Evolutionary conservation across 2,113 vertebrate species (phyloP).

Genomic region (Pterocles burchelli): DNA sequence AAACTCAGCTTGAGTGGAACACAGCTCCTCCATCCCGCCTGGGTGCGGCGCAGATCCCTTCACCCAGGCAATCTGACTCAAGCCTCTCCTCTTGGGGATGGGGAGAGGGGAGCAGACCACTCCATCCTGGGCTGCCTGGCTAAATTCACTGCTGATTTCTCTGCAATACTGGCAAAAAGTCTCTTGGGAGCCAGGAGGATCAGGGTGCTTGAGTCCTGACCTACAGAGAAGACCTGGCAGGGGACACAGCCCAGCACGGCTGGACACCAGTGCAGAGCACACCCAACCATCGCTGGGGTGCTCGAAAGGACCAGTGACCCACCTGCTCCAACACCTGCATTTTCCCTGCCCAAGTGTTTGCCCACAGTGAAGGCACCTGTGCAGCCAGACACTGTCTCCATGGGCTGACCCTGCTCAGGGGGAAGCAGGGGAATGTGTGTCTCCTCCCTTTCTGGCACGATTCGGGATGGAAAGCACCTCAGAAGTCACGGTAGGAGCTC

Average conservation of each 20-base stretch:
- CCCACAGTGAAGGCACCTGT: neutral
- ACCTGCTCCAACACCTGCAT: neutral
- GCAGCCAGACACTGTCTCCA: neutral
- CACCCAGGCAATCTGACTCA: neutral
- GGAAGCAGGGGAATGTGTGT: neutral
- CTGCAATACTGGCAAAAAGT: neutral
- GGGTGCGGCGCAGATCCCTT: neutral
- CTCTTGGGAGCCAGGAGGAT: neutral
- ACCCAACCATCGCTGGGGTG: neutral
- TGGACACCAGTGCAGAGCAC: neutral
- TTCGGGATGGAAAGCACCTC: neutral
- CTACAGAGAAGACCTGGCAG: neutral
- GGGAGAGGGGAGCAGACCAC: neutral
- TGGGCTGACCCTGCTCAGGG: too few species aligned
- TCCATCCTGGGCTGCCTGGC: neutral
- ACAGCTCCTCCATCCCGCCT: neutral
- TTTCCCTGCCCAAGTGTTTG: neutral
- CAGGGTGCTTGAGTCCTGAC: neutral
- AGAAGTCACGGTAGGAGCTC: neutral
- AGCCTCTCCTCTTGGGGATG: neutral
- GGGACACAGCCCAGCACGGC: neutral
- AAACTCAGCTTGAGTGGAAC: neutral
- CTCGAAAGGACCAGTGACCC: neutral
- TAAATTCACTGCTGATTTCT: neutral
- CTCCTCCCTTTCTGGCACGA: fast-evolving